Evolutionary conservation across 2,113 vertebrate species (phyloP).

Genomic region (Corythaeola cristata): DNA sequence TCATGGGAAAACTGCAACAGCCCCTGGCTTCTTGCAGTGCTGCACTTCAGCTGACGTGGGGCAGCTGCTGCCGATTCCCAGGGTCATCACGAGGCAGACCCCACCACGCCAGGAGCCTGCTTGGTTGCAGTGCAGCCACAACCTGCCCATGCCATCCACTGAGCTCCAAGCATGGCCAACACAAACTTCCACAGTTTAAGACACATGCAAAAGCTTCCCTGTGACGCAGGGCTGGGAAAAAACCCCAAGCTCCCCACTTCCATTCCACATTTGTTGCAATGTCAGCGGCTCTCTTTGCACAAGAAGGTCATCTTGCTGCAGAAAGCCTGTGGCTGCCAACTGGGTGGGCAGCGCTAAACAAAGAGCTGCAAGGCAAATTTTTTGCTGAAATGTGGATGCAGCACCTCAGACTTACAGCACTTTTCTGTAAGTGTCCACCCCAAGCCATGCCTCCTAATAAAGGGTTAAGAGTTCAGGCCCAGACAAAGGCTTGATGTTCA

Average conservation of each 20-base stretch:
- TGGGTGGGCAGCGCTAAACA: not conserved
- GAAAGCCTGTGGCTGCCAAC: not conserved
- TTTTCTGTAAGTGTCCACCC: not conserved
- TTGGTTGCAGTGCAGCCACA: not conserved
- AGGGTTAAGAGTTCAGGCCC: not conserved
- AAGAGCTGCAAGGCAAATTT: not conserved
- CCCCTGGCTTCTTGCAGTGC: not conserved
- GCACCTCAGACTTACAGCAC: not conserved
- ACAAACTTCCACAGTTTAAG: not conserved
- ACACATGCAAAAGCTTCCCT: not conserved
- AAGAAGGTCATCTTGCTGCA: not conserved
- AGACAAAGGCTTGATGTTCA: not conserved
- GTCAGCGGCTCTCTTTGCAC: not conserved
- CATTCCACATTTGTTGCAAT: not conserved
- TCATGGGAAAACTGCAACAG: not conserved
- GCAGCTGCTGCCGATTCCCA: not conserved
- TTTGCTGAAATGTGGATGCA: not conserved
- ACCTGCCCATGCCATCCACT: not conserved
- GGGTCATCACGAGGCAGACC: not conserved
- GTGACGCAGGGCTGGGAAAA: not conserved
- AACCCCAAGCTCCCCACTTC: not conserved
- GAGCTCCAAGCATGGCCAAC: not conserved
- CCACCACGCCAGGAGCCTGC: accelerated
- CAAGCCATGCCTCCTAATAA: not conserved
- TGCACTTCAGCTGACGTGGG: not conserved